A percentile compares a stretch with the other conserved stretches of the same genome.
Conservation (phyloP, 2,888 invertebrate genomes). For the Ganaspis brasiliensis region DNA sequence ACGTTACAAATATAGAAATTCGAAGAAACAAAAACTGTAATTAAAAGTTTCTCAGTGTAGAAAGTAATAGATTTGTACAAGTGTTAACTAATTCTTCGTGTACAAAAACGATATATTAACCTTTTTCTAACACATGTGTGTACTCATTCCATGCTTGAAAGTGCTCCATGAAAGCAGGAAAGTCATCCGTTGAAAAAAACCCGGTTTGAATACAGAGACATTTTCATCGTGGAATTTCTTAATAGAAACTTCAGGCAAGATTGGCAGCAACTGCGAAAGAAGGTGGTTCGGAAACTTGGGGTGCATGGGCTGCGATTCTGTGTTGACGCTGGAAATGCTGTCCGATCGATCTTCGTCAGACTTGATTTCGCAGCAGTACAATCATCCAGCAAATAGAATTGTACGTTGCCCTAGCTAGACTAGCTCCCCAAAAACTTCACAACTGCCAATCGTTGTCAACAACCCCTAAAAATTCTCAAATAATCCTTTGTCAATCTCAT, state of each 20-base stretch:
- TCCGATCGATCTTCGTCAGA: slow-evolving; percentile 81
- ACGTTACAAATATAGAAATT: too few species aligned
- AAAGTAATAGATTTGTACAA: too few species aligned
- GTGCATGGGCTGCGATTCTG: slow-evolving; percentile 70
- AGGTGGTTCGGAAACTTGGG: slow-evolving; percentile 59
- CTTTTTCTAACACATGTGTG: too few species aligned
- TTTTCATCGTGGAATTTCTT: slow-evolving; percentile 74
- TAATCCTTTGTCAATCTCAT: slow-evolving; percentile 41
- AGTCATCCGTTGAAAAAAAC: neutral
- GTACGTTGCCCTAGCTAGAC: slow-evolving; percentile 72
- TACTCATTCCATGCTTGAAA: neutral
- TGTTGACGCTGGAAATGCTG: slow-evolving; percentile 79
- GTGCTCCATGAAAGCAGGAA: neutral
- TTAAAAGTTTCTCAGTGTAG: too few species aligned
- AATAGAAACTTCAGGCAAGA: slow-evolving; percentile 77
- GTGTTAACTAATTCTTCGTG: too few species aligned
- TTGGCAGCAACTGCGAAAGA: slow-evolving; percentile 78
- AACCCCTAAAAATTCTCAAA: slow-evolving; percentile 64
- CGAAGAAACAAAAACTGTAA: too few species aligned
- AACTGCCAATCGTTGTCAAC: slow-evolving; percentile 78
- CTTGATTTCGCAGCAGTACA: slow-evolving; percentile 80
- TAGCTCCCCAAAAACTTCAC: slow-evolving; percentile 72
- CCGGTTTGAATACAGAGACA: slow-evolving; percentile 52
- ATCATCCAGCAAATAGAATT: slow-evolving; percentile 81
- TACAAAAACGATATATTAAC: too few species aligned